phyloP scores from a whole-genome alignment of 2,797 vertebrate species.

The Sarcophilus harrisii region DNA sequence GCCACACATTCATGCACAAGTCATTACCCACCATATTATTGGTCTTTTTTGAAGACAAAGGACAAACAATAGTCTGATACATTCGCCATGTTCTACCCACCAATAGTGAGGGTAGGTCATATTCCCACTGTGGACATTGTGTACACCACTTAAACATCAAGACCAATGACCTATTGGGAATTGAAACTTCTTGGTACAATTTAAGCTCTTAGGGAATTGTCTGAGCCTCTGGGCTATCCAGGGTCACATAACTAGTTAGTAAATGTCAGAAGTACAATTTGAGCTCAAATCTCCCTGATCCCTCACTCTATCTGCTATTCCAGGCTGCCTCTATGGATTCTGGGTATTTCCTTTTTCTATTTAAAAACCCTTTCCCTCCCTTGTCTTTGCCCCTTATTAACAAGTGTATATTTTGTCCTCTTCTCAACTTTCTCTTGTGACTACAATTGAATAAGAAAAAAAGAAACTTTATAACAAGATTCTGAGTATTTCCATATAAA shows the following conservation, averaged over 20 bases:
- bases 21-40: background rate
- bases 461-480: background rate
- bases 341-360: background rate
- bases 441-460: background rate
- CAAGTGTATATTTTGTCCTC: background rate
- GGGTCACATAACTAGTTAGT: background rate
- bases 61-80: background rate
- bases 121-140: background rate
- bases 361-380: background rate
- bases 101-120: background rate
- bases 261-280: background rate
- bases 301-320: background rate
- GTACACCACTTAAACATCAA: background rate
- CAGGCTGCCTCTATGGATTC: background rate
- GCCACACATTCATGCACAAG: background rate
- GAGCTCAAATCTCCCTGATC: background rate
- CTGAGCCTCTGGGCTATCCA: background rate
- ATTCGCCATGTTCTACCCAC: background rate
- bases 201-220: background rate
- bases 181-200: background rate
- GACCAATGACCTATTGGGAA: background rate
- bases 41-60: background rate
- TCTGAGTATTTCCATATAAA: background rate
- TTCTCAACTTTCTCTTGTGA: background rate
- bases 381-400: background rate